phyloP scores from a whole-genome alignment of 2,888 invertebrate species.

The Dugesia japonica region DNA sequence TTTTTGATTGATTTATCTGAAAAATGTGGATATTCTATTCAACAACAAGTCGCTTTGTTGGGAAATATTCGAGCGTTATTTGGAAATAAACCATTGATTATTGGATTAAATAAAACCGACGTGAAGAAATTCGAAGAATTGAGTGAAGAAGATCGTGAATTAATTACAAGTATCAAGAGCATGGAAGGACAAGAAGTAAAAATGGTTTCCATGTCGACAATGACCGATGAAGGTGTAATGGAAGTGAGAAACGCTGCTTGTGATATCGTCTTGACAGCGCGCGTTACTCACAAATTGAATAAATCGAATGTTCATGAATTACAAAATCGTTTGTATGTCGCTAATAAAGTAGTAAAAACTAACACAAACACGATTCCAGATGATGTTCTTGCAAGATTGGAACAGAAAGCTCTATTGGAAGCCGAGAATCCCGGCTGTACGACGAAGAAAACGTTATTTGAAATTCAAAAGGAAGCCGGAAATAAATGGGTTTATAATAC shows the following conservation, averaged over 20 bases:
- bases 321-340: background rate
- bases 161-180: background rate
- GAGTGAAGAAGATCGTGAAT: constrained; percentile 54
- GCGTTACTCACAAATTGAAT: constrained; percentile 73
- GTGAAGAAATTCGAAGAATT: constrained; percentile 63
- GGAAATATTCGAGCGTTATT: constrained; percentile 62
- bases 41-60: constrained; percentile 60
- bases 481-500: constrained; percentile 84
- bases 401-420: background rate
- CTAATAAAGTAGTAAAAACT: background rate
- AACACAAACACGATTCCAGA: background rate
- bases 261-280: constrained; percentile 58
- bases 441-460: constrained; percentile 66
- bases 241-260: constrained; percentile 55
- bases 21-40: constrained; percentile 82
- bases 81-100: constrained; percentile 77
- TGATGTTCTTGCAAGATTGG: background rate
- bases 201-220: constrained; percentile 72
- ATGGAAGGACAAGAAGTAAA: background rate
- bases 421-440: constrained; percentile 51
- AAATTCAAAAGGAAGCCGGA: constrained; percentile 72
- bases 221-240: constrained; percentile 78
- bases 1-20: constrained; percentile 88
- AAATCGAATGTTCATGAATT: constrained; percentile 22
- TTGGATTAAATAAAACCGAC: constrained; percentile 83